Percentiles rank a stretch among this genome's conserved stretches.
These are phyloP conservation scores for Hapalemur alaotrensis DNA, from an alignment of 2,797 vertebrate genomes.

Conservation along the genomic window DNA sequence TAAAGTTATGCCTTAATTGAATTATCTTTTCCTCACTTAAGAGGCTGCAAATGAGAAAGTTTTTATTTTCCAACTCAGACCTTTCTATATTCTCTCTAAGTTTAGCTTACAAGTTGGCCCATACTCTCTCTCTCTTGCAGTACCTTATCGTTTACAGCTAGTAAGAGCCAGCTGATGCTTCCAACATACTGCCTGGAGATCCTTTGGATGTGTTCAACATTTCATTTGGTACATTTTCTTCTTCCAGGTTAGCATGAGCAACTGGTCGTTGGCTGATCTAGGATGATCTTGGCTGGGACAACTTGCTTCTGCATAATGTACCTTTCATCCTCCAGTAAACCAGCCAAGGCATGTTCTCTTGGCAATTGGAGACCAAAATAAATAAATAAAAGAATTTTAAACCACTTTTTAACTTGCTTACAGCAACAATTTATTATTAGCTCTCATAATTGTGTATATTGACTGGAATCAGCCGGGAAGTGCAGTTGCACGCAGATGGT, in stretches of 20 bases:
- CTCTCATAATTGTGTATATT: neutral
- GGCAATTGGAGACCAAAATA: neutral
- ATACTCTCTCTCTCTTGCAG: neutral
- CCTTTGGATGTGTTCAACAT: neutral
- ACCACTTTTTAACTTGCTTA: neutral
- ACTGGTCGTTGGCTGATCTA: neutral
- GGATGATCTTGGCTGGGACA: neutral
- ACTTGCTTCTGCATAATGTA: neutral
- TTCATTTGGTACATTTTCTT: neutral
- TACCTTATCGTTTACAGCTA: neutral
- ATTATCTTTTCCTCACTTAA: neutral
- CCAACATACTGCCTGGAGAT: neutral
- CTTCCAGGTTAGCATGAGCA: neutral
- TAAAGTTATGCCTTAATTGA: neutral
- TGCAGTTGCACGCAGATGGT: neutral
- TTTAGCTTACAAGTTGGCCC: neutral
- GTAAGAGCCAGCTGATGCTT: neutral
- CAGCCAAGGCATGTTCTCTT: neutral
- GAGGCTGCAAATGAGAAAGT: neutral
- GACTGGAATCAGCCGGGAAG: neutral
- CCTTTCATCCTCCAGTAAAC: neutral
- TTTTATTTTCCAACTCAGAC: neutral
- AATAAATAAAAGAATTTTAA: neutral
- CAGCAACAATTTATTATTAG: neutral
- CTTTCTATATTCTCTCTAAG: neutral